Evolutionary conservation across 2,888 invertebrate genomes (phyloP), one percentile per base, ranked within the genome.

Genomic region (Ennomos fuscantarius): DNA sequence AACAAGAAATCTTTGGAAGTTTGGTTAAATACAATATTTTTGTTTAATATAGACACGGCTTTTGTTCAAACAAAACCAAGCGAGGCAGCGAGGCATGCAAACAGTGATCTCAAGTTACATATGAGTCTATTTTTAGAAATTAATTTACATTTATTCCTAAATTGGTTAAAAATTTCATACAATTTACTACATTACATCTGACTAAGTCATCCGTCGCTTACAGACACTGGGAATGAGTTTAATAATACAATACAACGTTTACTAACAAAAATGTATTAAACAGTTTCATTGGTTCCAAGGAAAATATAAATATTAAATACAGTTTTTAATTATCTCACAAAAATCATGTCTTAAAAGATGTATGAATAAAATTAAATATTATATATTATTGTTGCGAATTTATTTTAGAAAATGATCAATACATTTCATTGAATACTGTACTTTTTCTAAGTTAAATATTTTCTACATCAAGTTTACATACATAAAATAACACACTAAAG

Each of bases 401-500:
- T 43, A 12, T n/a, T 40, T 62, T 60, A 62, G 62, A 67, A 68
- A 69, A 67, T 66, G 42, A 35, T 68, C 53, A 60, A 61, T 66
- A 66, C 61, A 65, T 54, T 62, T 49, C 32, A 54, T 61, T 58
- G 54, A 65, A 51, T 76, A 82, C 74, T 76, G 77, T 81, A 76
- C 24, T 80, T 77, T 65, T 81, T 33, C 49, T 63, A 56, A 54
- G 52, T 55, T 68, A 59, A 39, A 76, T 81, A 81, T 80, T 83
- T 81, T 82, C 83, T 87, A 88, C 77, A 78, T 75, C 71, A 84
- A 82, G 82, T 86, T 81, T 87, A 88, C 84, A 87, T 82, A 86
- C 83, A 82, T 81, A 54, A 76, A 87, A 83, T 86, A 86, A 84
- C 24, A 81, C 72, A 82, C 74, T 80, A 82, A 85, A 84, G 77